Evolutionary conservation across 2,888 invertebrate species (phyloP).

Genomic region (Muscina levida): DNA sequence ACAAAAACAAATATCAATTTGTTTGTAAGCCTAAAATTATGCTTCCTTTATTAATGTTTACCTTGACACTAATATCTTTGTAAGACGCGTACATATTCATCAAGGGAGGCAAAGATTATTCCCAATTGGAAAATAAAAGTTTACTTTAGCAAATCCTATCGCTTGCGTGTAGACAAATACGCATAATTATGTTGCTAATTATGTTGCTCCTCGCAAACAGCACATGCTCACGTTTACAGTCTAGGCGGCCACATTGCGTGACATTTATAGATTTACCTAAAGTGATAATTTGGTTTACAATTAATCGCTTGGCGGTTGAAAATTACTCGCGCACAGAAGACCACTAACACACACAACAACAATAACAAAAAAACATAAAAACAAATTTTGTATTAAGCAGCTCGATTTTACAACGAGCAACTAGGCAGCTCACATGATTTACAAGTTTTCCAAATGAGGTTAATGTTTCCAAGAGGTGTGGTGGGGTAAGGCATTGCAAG

Average conservation of each 20-base stretch:
- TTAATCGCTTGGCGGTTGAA: slow-evolving; percentile 13
- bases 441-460: neutral
- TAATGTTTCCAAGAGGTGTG: no score
- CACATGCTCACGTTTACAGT: slow-evolving; percentile 3
- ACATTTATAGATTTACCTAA: slow-evolving; percentile 36
- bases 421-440: neutral
- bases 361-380: slow-evolving; percentile 17
- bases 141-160: neutral
- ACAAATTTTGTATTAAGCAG: no score
- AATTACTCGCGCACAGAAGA: neutral
- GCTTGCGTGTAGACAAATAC: slow-evolving; percentile 10
- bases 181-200: neutral
- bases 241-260: slow-evolving; percentile 33
- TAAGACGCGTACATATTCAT: neutral
- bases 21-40: neutral
- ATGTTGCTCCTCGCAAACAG: no score
- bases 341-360: neutral
- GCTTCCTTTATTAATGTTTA: neutral
- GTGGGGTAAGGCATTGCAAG: no score
- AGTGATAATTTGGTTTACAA: slow-evolving; percentile 35
- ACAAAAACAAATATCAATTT: neutral
- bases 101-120: neutral
- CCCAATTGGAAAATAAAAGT: neutral
- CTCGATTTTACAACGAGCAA: no score
- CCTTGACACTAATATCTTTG: no score